A percentile compares a stretch with the other conserved stretches of the same genome.
phyloP scores from a whole-genome alignment of 2,113 vertebrate genomes.

The Pipa parva region DNA sequence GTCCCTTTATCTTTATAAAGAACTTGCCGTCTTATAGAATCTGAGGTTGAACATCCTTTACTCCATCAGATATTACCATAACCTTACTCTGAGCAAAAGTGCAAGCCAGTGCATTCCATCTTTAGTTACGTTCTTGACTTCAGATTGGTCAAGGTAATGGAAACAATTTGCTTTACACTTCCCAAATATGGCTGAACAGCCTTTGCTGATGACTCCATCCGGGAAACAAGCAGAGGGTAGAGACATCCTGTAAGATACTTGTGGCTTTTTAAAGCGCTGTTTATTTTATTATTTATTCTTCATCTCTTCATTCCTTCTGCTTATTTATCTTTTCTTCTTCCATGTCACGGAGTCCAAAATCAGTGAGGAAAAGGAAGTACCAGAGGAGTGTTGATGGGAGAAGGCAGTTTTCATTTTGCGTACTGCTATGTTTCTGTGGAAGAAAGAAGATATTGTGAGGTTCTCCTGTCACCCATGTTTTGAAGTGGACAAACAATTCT shows the following conservation, averaged over 20 bases:
- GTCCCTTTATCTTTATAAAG: no score
- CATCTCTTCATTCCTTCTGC: no score
- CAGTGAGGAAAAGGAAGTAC: background rate
- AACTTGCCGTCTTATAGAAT: no score
- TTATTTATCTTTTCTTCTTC: slow-evolving; percentile 31
- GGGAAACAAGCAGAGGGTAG: background rate
- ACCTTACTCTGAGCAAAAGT: no score
- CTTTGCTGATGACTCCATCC: background rate
- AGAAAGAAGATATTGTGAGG: background rate
- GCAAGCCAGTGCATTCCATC: background rate
- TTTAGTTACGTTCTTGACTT: background rate
- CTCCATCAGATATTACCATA: no score
- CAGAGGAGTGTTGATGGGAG: background rate
- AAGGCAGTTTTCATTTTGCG: background rate
- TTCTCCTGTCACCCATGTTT: background rate
- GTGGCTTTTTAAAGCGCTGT: background rate
- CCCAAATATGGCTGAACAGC: slow-evolving; percentile 33
- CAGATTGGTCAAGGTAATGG: background rate
- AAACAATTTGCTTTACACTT: background rate
- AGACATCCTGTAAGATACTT: background rate
- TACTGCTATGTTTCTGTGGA: slow-evolving; percentile 5
- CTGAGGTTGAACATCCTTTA: no score
- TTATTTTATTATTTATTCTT: background rate
- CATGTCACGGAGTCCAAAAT: slow-evolving; percentile 3
- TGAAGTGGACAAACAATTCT: background rate